phyloP scores from a whole-genome alignment of 2,888 invertebrate genomes.

The Nipponacmea schrenckii region DNA sequence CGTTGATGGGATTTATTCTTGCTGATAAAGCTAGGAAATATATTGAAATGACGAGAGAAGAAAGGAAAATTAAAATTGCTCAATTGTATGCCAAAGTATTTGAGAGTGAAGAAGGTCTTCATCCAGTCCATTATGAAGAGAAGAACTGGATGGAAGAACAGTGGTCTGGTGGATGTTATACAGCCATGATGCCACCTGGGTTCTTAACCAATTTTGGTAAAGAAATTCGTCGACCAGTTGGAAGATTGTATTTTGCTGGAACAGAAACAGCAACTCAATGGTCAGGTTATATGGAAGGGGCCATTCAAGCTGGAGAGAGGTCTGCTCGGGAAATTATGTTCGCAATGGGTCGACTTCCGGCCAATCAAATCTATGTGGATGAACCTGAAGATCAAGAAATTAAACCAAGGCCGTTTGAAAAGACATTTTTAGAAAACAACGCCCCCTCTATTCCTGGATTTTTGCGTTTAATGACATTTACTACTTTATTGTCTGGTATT shows the following conservation, averaged over 20 bases:
- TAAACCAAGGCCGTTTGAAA: constrained; percentile 15
- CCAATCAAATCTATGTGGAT: constrained; percentile 49
- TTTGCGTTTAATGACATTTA: constrained; percentile 9
- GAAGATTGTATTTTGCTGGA: constrained; percentile 57
- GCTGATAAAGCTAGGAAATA: constrained; percentile 54
- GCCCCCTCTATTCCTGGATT: constrained; percentile 25
- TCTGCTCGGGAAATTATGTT: constrained; percentile 57
- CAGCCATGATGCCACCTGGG: constrained; percentile 64
- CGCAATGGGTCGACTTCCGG: constrained; percentile 45
- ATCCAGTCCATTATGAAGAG: constrained; percentile 65
- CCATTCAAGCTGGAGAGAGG: constrained; percentile 59
- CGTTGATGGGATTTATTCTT: constrained; percentile 63
- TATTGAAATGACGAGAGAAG: constrained; percentile 41
- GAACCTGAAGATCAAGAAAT: constrained; percentile 48
- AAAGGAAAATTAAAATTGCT: constrained; percentile 46
- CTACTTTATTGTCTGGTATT: neutral
- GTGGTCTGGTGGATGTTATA: constrained; percentile 69
- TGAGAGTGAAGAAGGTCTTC: constrained; percentile 47
- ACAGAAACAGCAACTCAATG: constrained; percentile 61
- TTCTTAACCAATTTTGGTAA: constrained; percentile 62
- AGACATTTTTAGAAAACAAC: constrained; percentile 16
- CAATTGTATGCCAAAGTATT: constrained; percentile 54
- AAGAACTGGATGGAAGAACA: constrained; percentile 68
- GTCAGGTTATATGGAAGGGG: constrained; percentile 65
- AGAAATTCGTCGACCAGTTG: constrained; percentile 57